phyloP scores from a whole-genome alignment of 2,888 invertebrate species.

The Volucella bombylans region DNA sequence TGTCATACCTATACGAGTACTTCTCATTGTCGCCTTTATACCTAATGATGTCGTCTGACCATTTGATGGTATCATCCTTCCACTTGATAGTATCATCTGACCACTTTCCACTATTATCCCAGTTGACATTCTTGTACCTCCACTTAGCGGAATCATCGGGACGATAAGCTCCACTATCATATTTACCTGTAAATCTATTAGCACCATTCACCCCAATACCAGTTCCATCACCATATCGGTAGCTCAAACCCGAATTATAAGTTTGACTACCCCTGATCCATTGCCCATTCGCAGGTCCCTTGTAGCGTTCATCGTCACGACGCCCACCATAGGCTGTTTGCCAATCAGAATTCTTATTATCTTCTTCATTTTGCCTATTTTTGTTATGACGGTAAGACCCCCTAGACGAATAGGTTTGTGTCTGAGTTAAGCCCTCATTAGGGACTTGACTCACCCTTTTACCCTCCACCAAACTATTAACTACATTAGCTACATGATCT shows the following conservation, averaged over 20 bases:
- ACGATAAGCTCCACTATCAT: constrained; percentile 16
- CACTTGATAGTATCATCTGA: too few species aligned
- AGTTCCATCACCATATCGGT: constrained; percentile 55
- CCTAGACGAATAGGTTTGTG: constrained; percentile 68
- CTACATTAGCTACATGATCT: constrained; percentile 71
- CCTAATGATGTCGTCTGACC: too few species aligned
- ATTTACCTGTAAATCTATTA: constrained; percentile 48
- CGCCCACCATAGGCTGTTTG: constrained; percentile 64
- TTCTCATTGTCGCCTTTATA: too few species aligned
- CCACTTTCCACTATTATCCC: constrained; percentile 42
- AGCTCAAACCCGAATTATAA: constrained; percentile 41
- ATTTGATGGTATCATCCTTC: too few species aligned
- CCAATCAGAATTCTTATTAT: constrained; percentile 63
- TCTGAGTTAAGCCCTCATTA: neutral
- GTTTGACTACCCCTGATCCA: constrained; percentile 58
- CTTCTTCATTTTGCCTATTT: constrained; percentile 33
- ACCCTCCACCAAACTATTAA: constrained; percentile 67
- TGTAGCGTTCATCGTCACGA: constrained; percentile 63
- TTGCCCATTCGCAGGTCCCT: constrained; percentile 46
- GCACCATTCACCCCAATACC: constrained; percentile 59
- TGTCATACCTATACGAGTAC: too few species aligned
- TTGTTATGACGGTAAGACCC: constrained; percentile 62
- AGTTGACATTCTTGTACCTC: constrained; percentile 46
- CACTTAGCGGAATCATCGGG: constrained; percentile 40
- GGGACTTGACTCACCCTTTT: constrained; percentile 10